Evolutionary conservation across 2,888 invertebrate species (phyloP).

Genomic region (Drosophila basisetae): DNA sequence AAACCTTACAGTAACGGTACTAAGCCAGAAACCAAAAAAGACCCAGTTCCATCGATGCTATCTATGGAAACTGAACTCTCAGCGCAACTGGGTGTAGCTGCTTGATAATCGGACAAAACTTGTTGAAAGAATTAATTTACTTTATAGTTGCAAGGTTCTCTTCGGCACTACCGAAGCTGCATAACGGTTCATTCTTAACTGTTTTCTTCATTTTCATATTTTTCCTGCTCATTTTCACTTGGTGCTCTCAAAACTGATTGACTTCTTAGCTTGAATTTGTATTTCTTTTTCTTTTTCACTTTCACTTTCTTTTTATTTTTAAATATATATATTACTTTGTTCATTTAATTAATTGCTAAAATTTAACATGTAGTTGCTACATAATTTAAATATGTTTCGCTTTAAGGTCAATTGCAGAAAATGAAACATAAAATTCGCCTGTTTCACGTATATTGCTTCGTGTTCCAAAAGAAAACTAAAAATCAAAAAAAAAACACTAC

Average conservation of each 20-base stretch:
- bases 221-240: constrained; percentile 17
- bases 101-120: background rate
- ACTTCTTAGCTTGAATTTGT: constrained; percentile 15
- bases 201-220: background rate
- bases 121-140: background rate
- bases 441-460: constrained; percentile 52
- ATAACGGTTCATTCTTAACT: constrained; percentile 9
- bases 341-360: constrained; percentile 65
- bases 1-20: background rate
- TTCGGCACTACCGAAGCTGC: constrained; percentile 8
- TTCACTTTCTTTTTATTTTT: constrained; percentile 18
- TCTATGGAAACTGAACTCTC: background rate
- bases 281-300: background rate
- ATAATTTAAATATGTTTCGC: constrained; percentile 72
- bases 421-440: constrained; percentile 36
- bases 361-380: constrained; percentile 80
- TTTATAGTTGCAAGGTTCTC: constrained; percentile 20
- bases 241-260: constrained; percentile 57
- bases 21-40: background rate
- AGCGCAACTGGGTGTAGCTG: background rate
- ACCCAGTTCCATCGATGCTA: background rate
- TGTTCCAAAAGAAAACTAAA: constrained; percentile 19
- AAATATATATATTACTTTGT: constrained; percentile 13
- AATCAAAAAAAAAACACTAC: background rate
- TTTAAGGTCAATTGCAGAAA: constrained; percentile 27